Percentiles rank a stretch among this genome's conserved stretches.
phyloP scores from a whole-genome alignment of 2,888 invertebrate genomes.

The Podotricha telesiphe region DNA sequence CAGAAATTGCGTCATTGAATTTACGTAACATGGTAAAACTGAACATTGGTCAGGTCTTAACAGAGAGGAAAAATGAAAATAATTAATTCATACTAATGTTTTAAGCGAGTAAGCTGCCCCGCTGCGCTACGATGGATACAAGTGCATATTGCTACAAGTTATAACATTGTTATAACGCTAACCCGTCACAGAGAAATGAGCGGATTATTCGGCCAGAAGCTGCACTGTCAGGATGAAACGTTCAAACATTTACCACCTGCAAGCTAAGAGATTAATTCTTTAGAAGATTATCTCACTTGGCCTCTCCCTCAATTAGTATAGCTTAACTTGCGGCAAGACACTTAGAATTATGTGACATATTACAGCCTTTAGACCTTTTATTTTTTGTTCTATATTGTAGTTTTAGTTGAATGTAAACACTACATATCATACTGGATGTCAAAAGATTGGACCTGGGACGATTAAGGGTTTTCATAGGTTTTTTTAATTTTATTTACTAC shows the following conservation, averaged over 20 bases:
- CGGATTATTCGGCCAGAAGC: constrained; percentile 27
- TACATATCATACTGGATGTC: no score
- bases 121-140: background rate
- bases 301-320: constrained; percentile 35
- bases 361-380: background rate
- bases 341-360: constrained; percentile 26
- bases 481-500: no score
- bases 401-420: no score
- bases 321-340: constrained; percentile 29
- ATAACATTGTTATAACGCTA: background rate
- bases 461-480: no score
- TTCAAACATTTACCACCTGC: constrained; percentile 30
- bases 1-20: no score
- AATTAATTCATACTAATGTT: no score
- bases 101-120: no score
- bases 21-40: no score
- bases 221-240: constrained; percentile 31
- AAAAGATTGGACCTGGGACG: no score
- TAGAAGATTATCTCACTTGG: constrained; percentile 35
- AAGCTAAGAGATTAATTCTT: constrained; percentile 39
- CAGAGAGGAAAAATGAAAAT: no score
- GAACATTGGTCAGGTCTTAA: no score
- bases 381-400: background rate
- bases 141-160: no score
- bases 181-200: constrained; percentile 16